Base-by-base conservation (phyloP, 2,888 invertebrate species). In the Eledona agricola region DNA sequence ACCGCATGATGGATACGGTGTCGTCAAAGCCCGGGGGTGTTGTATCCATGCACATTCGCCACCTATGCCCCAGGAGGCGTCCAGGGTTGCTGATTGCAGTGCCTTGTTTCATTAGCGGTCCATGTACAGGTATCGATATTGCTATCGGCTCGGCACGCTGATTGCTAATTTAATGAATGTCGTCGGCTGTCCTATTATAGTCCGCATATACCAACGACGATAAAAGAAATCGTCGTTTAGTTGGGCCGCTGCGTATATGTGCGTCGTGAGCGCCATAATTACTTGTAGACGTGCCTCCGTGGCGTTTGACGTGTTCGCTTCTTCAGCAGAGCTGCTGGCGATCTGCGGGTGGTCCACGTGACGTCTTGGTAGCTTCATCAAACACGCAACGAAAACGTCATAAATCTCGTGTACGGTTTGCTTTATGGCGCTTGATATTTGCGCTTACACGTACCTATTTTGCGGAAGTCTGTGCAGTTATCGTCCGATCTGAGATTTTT, bases 61-160 rank as follows among this genome's bases (percentile, higher is more conserved):
- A 57, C 62, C 53, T 32, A 23, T 26, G 57, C 61, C 69, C 64
- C 59, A 55, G 57, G 61, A 64, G 57, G 60, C 59, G 51, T 32
- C 46, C 49, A 45, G 35, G 51, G 50, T 49, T 59, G 67, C 64
- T 73, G 74, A 75, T 74, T 75, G 72, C 71, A 62, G 69, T 69
- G 64, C 72, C 72, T 70, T 75, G 76, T 76, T 76, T 75, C 75
- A 76, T 76, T 75, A 75, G 68, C 67, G 68, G 63, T 62, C 65
- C 71, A 63, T 72, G 71, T 72, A 47, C 43, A 38, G 45, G 51
- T 55, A 55, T 51, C 28, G 65, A 67, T 63, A 62, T 61, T 55
- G 62, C 64, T 63, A 69, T 66, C 65, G 63, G 64, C 55, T 59
- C 58, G 63, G 55, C 35, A 60, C 42, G 37, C 29, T 38, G 34